Conservation (phyloP, 2,888 invertebrate genomes). For the Drosophila neonasuta region DNA sequence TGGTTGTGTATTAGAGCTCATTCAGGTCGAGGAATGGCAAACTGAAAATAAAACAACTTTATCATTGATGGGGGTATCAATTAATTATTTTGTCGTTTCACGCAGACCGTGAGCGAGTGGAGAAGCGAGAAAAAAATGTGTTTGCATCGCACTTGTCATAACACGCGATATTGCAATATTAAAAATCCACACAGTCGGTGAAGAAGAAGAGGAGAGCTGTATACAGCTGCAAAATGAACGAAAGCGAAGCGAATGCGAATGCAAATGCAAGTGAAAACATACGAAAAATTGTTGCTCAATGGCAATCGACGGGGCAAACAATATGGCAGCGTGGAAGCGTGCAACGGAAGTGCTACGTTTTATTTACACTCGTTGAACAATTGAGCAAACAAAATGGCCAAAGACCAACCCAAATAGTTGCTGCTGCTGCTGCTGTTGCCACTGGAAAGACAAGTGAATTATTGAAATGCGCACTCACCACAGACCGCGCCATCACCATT, state of each 20-base stretch:
- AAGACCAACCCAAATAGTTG: slow-evolving; percentile 40
- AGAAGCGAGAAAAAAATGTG: slow-evolving; percentile 8
- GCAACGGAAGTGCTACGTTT: slow-evolving; percentile 59
- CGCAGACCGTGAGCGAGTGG: neutral
- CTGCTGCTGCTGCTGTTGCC: slow-evolving; percentile 17
- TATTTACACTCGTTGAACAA: slow-evolving; percentile 69
- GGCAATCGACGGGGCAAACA: slow-evolving; percentile 54
- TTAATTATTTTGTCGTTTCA: slow-evolving; percentile 17
- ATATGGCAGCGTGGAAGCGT: slow-evolving; percentile 54
- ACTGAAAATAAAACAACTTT: too few relatives aligned
- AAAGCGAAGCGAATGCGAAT: slow-evolving; percentile 15
- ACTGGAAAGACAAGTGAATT: slow-evolving; percentile 48
- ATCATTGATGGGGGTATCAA: neutral
- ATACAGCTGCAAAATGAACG: neutral
- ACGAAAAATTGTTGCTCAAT: slow-evolving; percentile 63
- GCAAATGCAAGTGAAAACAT: slow-evolving; percentile 45
- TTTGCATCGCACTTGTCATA: slow-evolving; percentile 57
- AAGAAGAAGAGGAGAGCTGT: neutral
- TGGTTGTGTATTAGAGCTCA: too few relatives aligned
- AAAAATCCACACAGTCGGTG: slow-evolving; percentile 15
- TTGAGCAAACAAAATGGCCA: slow-evolving; percentile 57
- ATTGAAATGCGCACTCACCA: slow-evolving; percentile 27
- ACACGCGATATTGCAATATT: slow-evolving; percentile 49
- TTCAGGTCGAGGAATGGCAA: too few relatives aligned
- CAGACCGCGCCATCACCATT: neutral